Percentiles rank a stretch among this genome's conserved stretches.
These are phyloP conservation scores for Pachyseris speciosa DNA, from an alignment of 64 coral and sea anemone species.

Conservation along the genomic window DNA sequence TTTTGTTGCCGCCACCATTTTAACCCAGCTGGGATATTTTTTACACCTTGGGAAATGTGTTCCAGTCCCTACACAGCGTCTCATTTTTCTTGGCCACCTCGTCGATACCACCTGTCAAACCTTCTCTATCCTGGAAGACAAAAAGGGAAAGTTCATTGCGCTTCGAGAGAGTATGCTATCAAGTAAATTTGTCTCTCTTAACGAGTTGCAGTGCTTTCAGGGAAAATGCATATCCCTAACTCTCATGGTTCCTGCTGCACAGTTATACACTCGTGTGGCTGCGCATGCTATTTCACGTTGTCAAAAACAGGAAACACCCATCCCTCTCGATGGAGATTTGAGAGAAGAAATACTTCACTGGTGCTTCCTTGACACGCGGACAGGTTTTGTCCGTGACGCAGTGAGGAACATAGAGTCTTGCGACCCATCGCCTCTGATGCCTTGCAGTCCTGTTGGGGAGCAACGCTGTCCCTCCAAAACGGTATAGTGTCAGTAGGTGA, in stretches of 20 bases:
- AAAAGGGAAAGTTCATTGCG: neutral
- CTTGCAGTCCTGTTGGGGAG: slow-evolving; percentile 21
- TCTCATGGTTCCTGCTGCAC: slow-evolving; percentile 27
- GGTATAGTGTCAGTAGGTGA: neutral
- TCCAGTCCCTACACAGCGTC: neutral
- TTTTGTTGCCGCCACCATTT: neutral
- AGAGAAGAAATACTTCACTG: slow-evolving; percentile 1
- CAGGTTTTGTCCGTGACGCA: neutral
- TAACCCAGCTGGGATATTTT: slow-evolving; percentile 40
- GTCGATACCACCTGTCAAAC: slow-evolving; percentile 21
- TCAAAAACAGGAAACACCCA: neutral
- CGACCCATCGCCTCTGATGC: neutral
- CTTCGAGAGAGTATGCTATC: neutral
- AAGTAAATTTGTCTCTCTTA: neutral
- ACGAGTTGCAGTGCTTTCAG: neutral
- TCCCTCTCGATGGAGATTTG: neutral
- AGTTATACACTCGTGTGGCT: slow-evolving; percentile 5
- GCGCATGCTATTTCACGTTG: slow-evolving; percentile 1
- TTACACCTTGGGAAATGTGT: slow-evolving; percentile 29
- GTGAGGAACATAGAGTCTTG: neutral
- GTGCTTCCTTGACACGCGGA: slow-evolving; percentile 16
- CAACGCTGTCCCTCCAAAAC: neutral
- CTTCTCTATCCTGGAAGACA: neutral
- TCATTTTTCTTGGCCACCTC: neutral
- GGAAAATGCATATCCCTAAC: neutral